Conservation (phyloP, 2,113 vertebrate genomes). For the Takifugu bimaculatus region DNA sequence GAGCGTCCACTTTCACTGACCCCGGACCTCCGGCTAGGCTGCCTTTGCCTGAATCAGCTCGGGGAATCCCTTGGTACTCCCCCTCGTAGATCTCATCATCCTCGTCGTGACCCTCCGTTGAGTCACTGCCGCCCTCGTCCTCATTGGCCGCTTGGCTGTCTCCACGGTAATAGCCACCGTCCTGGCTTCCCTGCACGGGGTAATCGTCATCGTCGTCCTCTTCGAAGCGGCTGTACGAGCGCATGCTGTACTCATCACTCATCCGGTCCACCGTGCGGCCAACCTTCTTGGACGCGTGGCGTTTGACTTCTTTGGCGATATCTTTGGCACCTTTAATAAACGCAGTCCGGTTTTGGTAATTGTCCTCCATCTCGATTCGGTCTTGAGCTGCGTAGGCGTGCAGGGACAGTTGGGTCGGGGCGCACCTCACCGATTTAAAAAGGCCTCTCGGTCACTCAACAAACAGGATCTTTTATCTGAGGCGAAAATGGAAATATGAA, state of each 20-base stretch:
- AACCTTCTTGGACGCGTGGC: conserved; percentile 88
- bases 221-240: conserved; percentile 91
- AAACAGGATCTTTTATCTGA: conserved; percentile 25
- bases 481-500: conserved; percentile 18
- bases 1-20: conserved; percentile 58
- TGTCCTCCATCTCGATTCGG: conserved; percentile 82
- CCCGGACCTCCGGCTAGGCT: conserved; percentile 65
- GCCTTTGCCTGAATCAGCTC: conserved; percentile 82
- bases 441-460: too few relatives aligned
- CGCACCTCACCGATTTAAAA: conserved; percentile 1
- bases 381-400: conserved; percentile 4
- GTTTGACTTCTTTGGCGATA: conserved; percentile 95
- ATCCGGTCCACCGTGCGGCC: conserved; percentile 84
- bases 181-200: conserved; percentile 75
- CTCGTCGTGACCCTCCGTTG: conserved; percentile 94
- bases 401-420: conserved; percentile 11
- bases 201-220: conserved; percentile 92
- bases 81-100: conserved; percentile 98
- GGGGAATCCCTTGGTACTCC: conserved; percentile 94
- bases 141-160: conserved; percentile 83
- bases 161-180: conserved; percentile 79
- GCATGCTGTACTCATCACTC: conserved; percentile 88
- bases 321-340: conserved; percentile 96
- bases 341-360: conserved; percentile 83
- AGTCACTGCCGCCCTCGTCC: conserved; percentile 86